Evolutionary conservation across 2,113 vertebrate species (phyloP).

Genomic region (Atrichornis clamosus): DNA sequence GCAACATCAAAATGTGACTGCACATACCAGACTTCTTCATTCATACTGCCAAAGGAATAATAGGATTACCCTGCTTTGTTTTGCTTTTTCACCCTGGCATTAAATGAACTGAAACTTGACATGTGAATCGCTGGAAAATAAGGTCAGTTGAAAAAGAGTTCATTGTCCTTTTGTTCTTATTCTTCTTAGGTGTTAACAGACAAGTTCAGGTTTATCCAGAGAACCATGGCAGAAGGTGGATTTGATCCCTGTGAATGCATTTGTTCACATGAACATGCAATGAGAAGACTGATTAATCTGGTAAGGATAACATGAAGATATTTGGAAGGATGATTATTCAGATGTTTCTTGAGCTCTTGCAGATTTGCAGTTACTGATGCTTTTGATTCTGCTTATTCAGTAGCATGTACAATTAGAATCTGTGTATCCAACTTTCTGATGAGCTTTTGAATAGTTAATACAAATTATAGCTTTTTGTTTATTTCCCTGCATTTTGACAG

Average conservation of each 20-base stretch:
- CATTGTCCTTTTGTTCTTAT: constrained; percentile 39
- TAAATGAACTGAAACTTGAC: constrained; percentile 51
- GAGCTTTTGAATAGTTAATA: neutral
- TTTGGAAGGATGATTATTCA: neutral
- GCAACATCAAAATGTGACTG: neutral
- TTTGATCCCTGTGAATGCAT: constrained; percentile 98
- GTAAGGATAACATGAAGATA: constrained; percentile 72
- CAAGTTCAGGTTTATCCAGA: constrained; percentile 50
- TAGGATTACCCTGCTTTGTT: constrained; percentile 51
- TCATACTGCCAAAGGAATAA: constrained; percentile 58
- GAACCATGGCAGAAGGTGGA: constrained; percentile 93
- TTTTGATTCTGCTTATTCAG: constrained; percentile 17
- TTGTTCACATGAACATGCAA: constrained; percentile 93
- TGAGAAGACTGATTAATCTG: constrained; percentile 96
- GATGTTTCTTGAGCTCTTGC: neutral
- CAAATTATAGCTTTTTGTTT: neutral
- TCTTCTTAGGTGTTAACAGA: constrained; percentile 61
- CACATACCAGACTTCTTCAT: constrained; percentile 37
- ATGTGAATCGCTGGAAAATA: constrained; percentile 39
- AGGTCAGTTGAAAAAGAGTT: constrained; percentile 37
- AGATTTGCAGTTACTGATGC: neutral
- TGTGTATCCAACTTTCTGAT: neutral
- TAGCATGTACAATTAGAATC: neutral
- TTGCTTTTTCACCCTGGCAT: constrained; percentile 21
- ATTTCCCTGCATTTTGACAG: neutral